Conservation (phyloP, 2,113 vertebrate genomes). For the Tragelaphus buxtoni region DNA sequence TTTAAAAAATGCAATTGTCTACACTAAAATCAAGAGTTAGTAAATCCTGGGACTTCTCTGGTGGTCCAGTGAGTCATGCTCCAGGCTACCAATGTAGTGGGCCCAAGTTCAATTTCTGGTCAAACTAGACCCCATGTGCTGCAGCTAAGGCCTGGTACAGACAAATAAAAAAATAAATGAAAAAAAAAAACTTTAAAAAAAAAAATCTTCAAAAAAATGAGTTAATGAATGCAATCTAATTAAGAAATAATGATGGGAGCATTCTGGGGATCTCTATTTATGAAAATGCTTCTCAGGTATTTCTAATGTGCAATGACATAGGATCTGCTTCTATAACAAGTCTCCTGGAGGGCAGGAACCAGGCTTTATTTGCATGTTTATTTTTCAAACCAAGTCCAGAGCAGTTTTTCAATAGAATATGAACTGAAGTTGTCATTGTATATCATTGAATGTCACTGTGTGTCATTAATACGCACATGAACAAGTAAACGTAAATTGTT, state of each 20-base stretch:
- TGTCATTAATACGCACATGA: not conserved
- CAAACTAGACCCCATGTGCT: not conserved
- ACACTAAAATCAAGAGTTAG: not conserved
- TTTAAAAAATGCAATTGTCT: not conserved
- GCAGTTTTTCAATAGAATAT: not conserved
- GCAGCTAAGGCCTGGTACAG: not conserved
- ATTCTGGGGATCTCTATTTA: not conserved
- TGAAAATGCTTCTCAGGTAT: not conserved
- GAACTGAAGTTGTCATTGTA: not conserved
- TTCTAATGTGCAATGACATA: not conserved
- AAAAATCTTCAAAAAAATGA: not conserved
- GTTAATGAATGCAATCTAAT: not conserved
- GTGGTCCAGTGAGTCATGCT: not conserved
- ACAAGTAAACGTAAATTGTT: not conserved
- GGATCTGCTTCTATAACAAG: not conserved
- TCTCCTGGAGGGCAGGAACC: not conserved
- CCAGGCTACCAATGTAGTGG: not conserved
- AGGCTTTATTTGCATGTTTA: not conserved
- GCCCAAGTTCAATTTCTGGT: not conserved
- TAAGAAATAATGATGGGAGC: not conserved
- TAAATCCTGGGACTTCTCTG: not conserved
- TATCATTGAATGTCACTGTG: not conserved
- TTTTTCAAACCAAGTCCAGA: not conserved
- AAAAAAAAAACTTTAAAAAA: not conserved
- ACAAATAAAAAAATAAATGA: not conserved